Evolutionary conservation across 2,888 invertebrate species (phyloP), one percentile per base, ranked within the genome.

Genomic region (Lucinisca nassula): DNA sequence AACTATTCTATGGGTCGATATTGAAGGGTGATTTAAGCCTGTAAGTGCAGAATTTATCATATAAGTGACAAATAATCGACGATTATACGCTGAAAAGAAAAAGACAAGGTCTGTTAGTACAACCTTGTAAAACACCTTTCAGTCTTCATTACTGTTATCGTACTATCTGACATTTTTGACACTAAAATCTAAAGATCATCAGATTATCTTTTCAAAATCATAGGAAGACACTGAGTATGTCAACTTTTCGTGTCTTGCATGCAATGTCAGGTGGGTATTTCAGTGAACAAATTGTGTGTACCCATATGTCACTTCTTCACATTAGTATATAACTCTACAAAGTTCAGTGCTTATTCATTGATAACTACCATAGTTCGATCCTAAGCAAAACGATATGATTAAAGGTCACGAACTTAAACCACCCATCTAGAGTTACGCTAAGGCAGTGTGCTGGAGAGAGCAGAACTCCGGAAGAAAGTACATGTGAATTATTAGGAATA

Each of bases 311-410:
- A 67, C 67, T 67, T 35, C 67, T 35, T 35, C 67, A 17, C 67
- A 32, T 17, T 17, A 67, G 6, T 67, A 35, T 67, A 67, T 17
- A 32, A 67, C 21, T 67, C 35, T 67, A 30, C 1, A 35, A 21
- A 67, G 67, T 27, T 67, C 67, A 67, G 6, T 67, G 14, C 30
- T 6, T 67, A 67, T 35, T 12, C 67, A 67, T 67, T 67, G 67
- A 67, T 67, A 67, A 67, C 14, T 35, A 35, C 67, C 67, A 67
- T 35, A 30, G 35, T 67, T 32, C 35, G 67, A 67, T 17, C 67
- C 67, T 87, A 83, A 75, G 89, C 81, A 84, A 87, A 87, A 85
- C 83, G 83, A 85, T 87, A 83, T 87, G 87, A 85, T 85, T 83
- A 83, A 81, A 87, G 89, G 89, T 85, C 87, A 79, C 81, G 89